A percentile compares a stretch with the other conserved stretches of the same genome.
Evolutionary conservation across 2,113 vertebrate species (phyloP).

Genomic region (Lophura nycthemera): DNA sequence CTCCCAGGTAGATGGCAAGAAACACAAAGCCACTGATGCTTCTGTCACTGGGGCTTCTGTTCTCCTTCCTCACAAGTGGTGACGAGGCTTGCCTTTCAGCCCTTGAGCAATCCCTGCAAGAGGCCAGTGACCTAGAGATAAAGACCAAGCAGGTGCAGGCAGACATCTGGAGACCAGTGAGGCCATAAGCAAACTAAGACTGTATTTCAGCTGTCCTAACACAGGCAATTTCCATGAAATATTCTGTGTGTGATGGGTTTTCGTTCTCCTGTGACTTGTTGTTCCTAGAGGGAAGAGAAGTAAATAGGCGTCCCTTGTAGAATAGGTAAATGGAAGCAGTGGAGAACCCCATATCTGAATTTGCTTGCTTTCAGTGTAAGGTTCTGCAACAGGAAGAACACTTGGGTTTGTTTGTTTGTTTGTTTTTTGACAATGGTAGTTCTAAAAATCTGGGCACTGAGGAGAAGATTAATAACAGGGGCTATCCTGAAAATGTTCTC

Average conservation of each 20-base stretch:
- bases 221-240: neutral
- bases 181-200: neutral
- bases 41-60: neutral
- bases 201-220: neutral
- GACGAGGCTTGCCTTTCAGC: neutral
- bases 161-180: neutral
- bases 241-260: neutral
- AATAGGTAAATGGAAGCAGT: neutral
- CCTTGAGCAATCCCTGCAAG: neutral
- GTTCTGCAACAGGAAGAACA: neutral
- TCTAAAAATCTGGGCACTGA: neutral
- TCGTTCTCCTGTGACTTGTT: neutral
- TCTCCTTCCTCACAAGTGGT: neutral
- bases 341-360: neutral
- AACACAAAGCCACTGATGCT: neutral
- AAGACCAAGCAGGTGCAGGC: neutral
- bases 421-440: neutral
- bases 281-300: neutral
- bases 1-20: neutral
- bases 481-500: neutral
- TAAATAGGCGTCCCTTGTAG: neutral
- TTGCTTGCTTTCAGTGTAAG: rapidly evolving
- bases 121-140: neutral
- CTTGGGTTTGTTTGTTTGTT: neutral
- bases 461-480: neutral